A percentile compares a stretch with the other conserved stretches of the same genome.
Conservation (phyloP, 2,113 vertebrate species). For the Trematocara marginatum region DNA sequence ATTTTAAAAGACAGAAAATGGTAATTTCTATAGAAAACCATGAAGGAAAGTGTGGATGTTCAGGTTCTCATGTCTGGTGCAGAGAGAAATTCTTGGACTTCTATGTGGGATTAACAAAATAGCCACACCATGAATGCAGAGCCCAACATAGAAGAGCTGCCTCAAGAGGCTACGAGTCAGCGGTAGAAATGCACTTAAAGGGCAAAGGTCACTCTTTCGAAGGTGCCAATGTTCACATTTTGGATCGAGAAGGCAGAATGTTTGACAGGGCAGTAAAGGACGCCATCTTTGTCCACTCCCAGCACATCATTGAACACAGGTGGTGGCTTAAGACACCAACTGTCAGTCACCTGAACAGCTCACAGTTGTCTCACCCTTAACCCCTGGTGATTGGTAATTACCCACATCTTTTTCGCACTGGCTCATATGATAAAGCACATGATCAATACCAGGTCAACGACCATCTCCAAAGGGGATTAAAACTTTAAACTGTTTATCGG, state of each 20-base stretch:
- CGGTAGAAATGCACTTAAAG: not conserved
- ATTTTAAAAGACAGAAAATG: not conserved
- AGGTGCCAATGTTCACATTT: not conserved
- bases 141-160: not conserved
- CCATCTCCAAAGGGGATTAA: not conserved
- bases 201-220: not conserved
- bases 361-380: not conserved
- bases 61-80: not conserved
- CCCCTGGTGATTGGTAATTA: not conserved
- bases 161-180: not conserved
- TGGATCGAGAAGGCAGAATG: not conserved
- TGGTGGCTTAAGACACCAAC: not conserved
- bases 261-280: not conserved
- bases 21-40: not conserved
- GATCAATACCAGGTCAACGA: not conserved
- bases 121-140: not conserved
- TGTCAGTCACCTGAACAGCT: not conserved
- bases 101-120: not conserved
- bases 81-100: not conserved
- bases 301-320: not conserved
- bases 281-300: not conserved
- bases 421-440: not conserved
- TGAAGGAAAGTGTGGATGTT: not conserved
- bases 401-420: not conserved
- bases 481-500: not conserved